Evolutionary conservation across 2,888 invertebrate species (phyloP).

Genomic region (Malthinus seriepunctatus): DNA sequence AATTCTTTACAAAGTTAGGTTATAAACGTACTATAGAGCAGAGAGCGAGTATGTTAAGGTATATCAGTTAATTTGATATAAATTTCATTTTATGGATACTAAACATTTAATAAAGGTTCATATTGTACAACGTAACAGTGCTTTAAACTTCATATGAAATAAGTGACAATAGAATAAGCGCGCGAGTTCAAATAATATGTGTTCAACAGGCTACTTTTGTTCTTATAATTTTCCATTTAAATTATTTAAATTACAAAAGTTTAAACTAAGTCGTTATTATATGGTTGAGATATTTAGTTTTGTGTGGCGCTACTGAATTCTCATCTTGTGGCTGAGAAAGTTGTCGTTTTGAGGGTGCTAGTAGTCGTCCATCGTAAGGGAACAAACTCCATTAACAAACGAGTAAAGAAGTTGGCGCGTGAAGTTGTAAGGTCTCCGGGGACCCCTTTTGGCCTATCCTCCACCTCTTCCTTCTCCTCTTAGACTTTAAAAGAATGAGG

Average conservation of each 20-base stretch:
- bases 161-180: conserved; percentile 24
- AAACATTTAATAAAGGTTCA: conserved; percentile 30
- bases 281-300: conserved; percentile 36
- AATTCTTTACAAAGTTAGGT: conserved; percentile 25
- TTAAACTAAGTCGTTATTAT: conserved; percentile 27
- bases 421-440: conserved; percentile 40
- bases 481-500: conserved; percentile 23
- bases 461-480: conserved; percentile 2
- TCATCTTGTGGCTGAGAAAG: conserved; percentile 39
- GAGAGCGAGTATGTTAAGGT: conserved; percentile 19
- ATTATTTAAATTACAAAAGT: conserved; percentile 27
- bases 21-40: conserved; percentile 14
- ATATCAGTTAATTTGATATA: conserved; percentile 26
- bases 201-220: too few species aligned
- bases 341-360: conserved; percentile 39
- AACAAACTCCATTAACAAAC: conserved; percentile 48
- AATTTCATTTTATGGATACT: conserved; percentile 30
- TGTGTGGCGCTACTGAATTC: conserved; percentile 32
- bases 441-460: conserved; percentile 12
- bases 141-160: conserved; percentile 22
- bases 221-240: background rate
- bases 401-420: conserved; percentile 42
- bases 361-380: conserved; percentile 38
- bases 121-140: conserved; percentile 26
- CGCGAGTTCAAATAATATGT: conserved; percentile 15